Base-by-base conservation (phyloP, 2,797 vertebrate genomes). In the Brachymystax lenok region DNA sequence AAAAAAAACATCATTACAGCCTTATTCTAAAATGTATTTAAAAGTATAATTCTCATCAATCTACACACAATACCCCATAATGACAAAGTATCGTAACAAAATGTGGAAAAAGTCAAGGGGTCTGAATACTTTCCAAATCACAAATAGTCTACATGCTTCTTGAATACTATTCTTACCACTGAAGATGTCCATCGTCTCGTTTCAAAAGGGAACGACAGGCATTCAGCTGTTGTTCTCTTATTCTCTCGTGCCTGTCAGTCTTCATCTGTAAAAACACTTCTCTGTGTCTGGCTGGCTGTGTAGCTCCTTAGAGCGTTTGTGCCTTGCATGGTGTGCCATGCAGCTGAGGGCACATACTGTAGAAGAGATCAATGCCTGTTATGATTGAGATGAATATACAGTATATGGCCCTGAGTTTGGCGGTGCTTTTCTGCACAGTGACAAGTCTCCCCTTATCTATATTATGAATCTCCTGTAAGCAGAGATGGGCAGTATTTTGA, bases 381-480 rank as follows among this genome's bases (percentile, higher is more conserved):
- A 52, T 76, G 52, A 28, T 51, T 76, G 21, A 16, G n/a, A 66
- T 68, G 33, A 73, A 13, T 46, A 46, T 46, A 46, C 10, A 46
- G 40, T 46, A 71, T 76, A 80, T 75, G 27, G 64, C 79, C 79
- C 73, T 33, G 67, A 79, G 81, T 64, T 78, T 68, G 27, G 33
- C 77, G 70, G 21, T 10, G 63, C 40, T 46, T 46, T 46, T 46
- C 40, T 46, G 40, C 40, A 13, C 40, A 13, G 10, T 46, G 40
- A 46, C 10, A 12, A 46, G 40, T 46, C 40, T 46, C 40, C 40
- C 10, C 10, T 46, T 46, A 46, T 46, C 40, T 46, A 46, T 46
- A 46, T 13, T 88, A 13, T 88, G 84, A 84, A 86, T 80, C 80
- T 85, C 40, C 40, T 46, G 40, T 46, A 13, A 12, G 40, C 12